Percentiles rank a stretch among this genome's conserved stretches.
phyloP scores from a whole-genome alignment of 2,113 vertebrate genomes.

The Hepsetus odoe region DNA sequence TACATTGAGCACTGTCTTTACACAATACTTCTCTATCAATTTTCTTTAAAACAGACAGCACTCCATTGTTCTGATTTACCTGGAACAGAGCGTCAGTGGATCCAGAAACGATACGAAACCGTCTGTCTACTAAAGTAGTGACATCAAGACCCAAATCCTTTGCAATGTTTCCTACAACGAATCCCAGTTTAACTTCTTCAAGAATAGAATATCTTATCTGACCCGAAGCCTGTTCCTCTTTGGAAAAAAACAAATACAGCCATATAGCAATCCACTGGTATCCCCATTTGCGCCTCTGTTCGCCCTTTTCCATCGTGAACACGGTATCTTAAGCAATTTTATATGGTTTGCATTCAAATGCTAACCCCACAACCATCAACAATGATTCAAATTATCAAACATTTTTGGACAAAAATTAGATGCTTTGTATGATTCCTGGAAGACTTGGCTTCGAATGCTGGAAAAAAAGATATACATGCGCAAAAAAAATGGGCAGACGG shows the following conservation, averaged over 20 bases:
- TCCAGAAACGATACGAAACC: slow-evolving; percentile 70
- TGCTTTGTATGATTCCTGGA: neutral
- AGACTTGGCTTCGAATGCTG: neutral
- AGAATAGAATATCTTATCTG: slow-evolving; percentile 51
- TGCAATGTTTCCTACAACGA: slow-evolving; percentile 70
- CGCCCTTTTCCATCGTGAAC: slow-evolving; percentile 12
- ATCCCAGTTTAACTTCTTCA: slow-evolving; percentile 63
- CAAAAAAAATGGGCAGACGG: neutral
- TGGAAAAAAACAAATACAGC: slow-evolving; percentile 13
- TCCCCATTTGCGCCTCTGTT: slow-evolving; percentile 28
- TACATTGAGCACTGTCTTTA: slow-evolving; percentile 52
- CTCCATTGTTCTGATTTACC: slow-evolving; percentile 68
- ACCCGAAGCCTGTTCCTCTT: slow-evolving; percentile 23
- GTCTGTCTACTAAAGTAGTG: slow-evolving; percentile 55
- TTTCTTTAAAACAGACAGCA: slow-evolving; percentile 56
- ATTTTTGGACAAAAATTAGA: neutral
- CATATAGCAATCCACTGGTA: slow-evolving; percentile 10
- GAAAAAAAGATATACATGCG: neutral
- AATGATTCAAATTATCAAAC: too few species aligned
- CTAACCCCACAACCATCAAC: too few species aligned
- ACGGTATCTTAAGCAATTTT: too few species aligned
- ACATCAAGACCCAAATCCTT: slow-evolving; percentile 71
- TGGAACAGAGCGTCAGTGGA: slow-evolving; percentile 58
- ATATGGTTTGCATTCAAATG: too few species aligned
- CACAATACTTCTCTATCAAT: slow-evolving; percentile 70